Percentiles rank a stretch among this genome's conserved stretches.
Evolutionary conservation across 2,113 vertebrate genomes (phyloP).

Genomic region (Gobio gobio): DNA sequence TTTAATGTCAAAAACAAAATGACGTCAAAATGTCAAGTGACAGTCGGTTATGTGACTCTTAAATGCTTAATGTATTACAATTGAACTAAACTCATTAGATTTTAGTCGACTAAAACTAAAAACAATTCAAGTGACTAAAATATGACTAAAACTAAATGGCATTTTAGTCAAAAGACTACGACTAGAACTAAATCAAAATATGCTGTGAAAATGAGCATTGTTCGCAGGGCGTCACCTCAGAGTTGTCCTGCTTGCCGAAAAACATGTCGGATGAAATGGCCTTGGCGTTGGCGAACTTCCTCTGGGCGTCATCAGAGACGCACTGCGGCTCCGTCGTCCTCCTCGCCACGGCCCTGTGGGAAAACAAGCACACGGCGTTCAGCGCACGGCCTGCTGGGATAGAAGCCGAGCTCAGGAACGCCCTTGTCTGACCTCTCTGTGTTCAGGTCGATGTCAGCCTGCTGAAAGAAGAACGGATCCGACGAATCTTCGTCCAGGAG

Average conservation of each 20-base stretch:
- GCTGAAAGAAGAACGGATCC: constrained; percentile 77
- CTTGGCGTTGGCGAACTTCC: constrained; percentile 89
- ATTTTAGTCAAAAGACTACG: no score
- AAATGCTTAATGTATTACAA: no score
- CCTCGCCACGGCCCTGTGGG: constrained; percentile 76
- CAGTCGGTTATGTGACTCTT: no score
- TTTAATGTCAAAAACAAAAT: no score
- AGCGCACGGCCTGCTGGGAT: not conserved
- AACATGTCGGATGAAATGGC: constrained; percentile 98
- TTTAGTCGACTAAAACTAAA: no score
- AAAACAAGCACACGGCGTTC: not conserved
- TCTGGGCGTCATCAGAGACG: constrained; percentile 84
- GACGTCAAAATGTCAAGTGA: no score
- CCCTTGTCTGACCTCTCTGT: constrained; percentile 77
- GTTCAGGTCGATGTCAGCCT: constrained; percentile 74
- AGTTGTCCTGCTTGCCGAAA: constrained; percentile 88
- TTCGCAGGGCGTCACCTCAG: constrained; percentile 76
- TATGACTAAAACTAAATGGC: no score
- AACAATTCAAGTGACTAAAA: no score
- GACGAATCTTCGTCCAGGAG: constrained; percentile 79
- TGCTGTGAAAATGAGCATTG: no score
- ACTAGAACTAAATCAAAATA: no score
- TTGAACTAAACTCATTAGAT: no score
- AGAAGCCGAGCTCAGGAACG: not conserved
- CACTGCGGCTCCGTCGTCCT: constrained; percentile 80